These are phyloP conservation scores for Margarornis squamiger DNA, from an alignment of 2,797 vertebrate genomes.

Conservation along the genomic window DNA sequence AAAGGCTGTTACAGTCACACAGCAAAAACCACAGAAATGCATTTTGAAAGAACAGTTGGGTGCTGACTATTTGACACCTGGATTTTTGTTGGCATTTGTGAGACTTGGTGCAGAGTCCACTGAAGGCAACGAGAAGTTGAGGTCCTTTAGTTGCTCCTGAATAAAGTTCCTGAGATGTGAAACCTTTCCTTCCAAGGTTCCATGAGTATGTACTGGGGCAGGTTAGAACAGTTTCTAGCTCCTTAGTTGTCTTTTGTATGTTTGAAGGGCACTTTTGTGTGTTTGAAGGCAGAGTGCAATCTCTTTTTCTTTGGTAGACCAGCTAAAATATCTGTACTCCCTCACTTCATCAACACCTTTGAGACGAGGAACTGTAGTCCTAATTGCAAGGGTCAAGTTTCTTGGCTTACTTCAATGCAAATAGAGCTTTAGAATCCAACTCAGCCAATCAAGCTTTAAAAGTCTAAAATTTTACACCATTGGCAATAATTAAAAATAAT, in stretches of 20 bases:
- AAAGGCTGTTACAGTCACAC: background rate
- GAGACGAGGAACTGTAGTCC: background rate
- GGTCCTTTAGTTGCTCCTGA: background rate
- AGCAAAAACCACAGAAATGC: background rate
- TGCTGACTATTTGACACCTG: background rate
- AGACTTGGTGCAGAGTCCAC: background rate
- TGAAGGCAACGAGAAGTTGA: background rate
- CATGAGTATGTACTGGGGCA: background rate
- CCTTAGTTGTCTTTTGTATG: background rate
- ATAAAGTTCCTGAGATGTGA: background rate
- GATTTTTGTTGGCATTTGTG: background rate
- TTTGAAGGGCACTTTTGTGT: background rate
- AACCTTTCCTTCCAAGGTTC: background rate
- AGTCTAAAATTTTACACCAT: background rate
- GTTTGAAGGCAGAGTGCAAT: too few species aligned
- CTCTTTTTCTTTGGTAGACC: background rate
- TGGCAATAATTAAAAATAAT: background rate
- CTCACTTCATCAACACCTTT: background rate
- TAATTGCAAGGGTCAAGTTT: background rate
- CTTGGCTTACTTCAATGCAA: background rate
- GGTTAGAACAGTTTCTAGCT: background rate
- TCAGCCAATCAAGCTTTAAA: background rate
- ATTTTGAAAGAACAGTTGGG: background rate
- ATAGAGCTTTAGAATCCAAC: background rate
- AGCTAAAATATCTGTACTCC: background rate